phyloP scores from a whole-genome alignment of 2,888 invertebrate species.

The Julus scandinavius region DNA sequence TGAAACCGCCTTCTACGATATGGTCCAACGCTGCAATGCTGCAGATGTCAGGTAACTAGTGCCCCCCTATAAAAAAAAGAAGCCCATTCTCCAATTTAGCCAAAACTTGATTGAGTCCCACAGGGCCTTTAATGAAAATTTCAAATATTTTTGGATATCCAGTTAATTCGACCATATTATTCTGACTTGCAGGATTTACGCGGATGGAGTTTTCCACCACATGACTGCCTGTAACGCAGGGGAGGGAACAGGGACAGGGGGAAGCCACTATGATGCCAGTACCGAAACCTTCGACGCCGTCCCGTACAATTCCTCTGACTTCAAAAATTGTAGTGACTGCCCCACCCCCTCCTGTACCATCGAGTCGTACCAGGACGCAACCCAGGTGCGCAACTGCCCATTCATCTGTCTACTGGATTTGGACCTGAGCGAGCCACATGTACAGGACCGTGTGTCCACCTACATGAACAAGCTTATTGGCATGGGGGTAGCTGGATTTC shows the following conservation, averaged over 20 bases:
- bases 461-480: conserved; percentile 76
- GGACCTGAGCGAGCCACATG: conserved; percentile 75
- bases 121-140: too few species aligned
- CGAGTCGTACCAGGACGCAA: conserved; percentile 74
- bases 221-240: conserved; percentile 75
- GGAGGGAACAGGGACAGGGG: conserved; percentile 72
- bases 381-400: conserved; percentile 77
- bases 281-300: conserved; percentile 73
- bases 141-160: too few species aligned
- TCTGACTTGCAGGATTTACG: conserved; percentile 82
- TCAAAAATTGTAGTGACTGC: conserved; percentile 66
- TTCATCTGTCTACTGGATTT: conserved; percentile 80
- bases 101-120: too few species aligned
- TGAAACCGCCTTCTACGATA: conserved; percentile 64
- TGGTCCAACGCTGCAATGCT: conserved; percentile 67
- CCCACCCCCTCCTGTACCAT: conserved; percentile 71
- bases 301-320: conserved; percentile 76
- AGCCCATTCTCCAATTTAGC: too few species aligned
- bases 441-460: conserved; percentile 74
- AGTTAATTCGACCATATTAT: too few species aligned
- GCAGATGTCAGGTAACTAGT: conserved; percentile 64
- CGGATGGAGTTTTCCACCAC: conserved; percentile 84
- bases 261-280: conserved; percentile 68
- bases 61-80: too few species aligned
- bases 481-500: conserved; percentile 84